phyloP scores from a whole-genome alignment of 1,140 invertebrate species.

The Pemphigus obesinymphae region DNA sequence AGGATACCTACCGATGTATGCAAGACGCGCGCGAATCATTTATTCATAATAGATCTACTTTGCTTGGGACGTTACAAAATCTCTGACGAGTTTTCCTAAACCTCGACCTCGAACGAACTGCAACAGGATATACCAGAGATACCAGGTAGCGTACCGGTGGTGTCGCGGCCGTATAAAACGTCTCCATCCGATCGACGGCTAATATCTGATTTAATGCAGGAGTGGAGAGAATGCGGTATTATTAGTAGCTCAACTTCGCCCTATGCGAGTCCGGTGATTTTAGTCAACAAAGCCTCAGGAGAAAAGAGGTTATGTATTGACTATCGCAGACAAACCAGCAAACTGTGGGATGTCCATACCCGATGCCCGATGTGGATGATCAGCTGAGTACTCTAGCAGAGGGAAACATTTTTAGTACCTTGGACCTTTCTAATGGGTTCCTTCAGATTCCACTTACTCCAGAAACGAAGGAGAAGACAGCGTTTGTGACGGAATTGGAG shows the following conservation, averaged over 20 bases:
- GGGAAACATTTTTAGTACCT: slow-evolving; percentile 52
- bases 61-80: too few species aligned
- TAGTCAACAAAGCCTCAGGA: not conserved
- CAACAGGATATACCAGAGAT: too few species aligned
- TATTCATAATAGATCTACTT: too few species aligned
- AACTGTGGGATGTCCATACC: slow-evolving; percentile 53
- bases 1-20: too few species aligned
- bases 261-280: not conserved
- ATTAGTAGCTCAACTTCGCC: not conserved
- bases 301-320: slow-evolving; percentile 46
- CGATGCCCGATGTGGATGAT: slow-evolving; percentile 55
- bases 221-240: not conserved
- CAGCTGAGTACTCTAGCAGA: slow-evolving; percentile 52
- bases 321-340: slow-evolving; percentile 51
- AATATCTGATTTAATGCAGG: too few species aligned
- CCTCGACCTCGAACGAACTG: too few species aligned
- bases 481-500: slow-evolving; percentile 42
- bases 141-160: too few species aligned
- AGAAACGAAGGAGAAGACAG: slow-evolving; percentile 47
- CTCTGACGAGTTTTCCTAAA: too few species aligned
- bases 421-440: slow-evolving; percentile 53
- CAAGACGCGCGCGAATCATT: too few species aligned
- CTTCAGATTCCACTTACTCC: slow-evolving; percentile 50
- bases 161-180: too few species aligned
- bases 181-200: too few species aligned